These are phyloP conservation scores for Neria commutata DNA, from an alignment of 2,888 invertebrate genomes.

Conservation along the genomic window DNA sequence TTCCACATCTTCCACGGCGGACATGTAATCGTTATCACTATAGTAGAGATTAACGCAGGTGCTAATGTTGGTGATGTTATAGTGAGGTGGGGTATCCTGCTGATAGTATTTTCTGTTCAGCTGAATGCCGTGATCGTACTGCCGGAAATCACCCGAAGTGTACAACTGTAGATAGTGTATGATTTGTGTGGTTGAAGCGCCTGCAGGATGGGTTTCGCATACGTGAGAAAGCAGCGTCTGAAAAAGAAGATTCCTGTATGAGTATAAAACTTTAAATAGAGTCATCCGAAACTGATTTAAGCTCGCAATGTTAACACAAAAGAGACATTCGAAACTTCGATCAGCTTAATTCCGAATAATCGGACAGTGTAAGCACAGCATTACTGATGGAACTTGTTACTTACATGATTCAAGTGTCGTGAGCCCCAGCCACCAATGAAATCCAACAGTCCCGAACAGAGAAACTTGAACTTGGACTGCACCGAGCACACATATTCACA, in stretches of 20 bases:
- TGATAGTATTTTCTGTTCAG: slow-evolving; percentile 66
- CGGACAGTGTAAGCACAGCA: too few species aligned
- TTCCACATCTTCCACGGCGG: slow-evolving; percentile 64
- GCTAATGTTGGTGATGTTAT: slow-evolving; percentile 66
- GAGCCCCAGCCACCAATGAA: slow-evolving; percentile 57
- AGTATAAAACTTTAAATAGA: too few species aligned
- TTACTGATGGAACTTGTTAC: too few species aligned
- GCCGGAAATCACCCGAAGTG: slow-evolving; percentile 64
- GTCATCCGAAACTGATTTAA: too few species aligned
- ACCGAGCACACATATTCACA: slow-evolving; percentile 68
- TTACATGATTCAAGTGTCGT: slow-evolving; percentile 53
- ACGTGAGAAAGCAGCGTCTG: slow-evolving; percentile 74
- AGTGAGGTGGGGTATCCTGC: slow-evolving; percentile 65
- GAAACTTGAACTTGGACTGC: slow-evolving; percentile 48
- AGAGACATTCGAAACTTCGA: too few species aligned
- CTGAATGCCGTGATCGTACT: slow-evolving; percentile 66
- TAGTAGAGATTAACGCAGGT: slow-evolving; percentile 71
- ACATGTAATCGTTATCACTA: slow-evolving; percentile 71
- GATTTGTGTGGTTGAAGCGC: slow-evolving; percentile 71
- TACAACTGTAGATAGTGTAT: slow-evolving; percentile 74
- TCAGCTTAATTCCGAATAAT: too few species aligned
- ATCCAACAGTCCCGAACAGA: slow-evolving; percentile 51
- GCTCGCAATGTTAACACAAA: too few species aligned
- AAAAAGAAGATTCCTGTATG: slow-evolving; percentile 10
- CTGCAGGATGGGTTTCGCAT: slow-evolving; percentile 71